Evolutionary conservation across 2,113 vertebrate genomes (phyloP), one percentile per base, ranked within the genome.

Genomic region (Dasyurus viverrinus): DNA sequence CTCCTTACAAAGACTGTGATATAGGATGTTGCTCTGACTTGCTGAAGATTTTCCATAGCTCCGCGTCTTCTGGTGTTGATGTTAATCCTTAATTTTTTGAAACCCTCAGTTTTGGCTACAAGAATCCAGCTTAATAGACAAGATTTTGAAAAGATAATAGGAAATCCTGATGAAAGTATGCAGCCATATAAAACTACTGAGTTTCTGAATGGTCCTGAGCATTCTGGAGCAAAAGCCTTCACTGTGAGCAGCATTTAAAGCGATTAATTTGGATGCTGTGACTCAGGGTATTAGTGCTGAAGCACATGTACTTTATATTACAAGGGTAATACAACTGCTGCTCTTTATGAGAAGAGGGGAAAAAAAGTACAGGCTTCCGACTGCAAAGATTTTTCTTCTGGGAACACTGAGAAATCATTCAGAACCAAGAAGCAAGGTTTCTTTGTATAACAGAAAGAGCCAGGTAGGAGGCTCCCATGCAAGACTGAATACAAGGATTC

Each of bases 181-280:
- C 89, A 95, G 89, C 3, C 30, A 5, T 36, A 68, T 93, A 95
- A 95, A 95, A 68, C 0, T 1, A 89, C 53, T 27, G 84, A 53
- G 94, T 89, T 94, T 84, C 90, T 84, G 19, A 93, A 76, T 42
- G 91, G 92, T 30, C 0, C 2, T 55, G 93, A 92, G 91, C 91
- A 89, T 92, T 95, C 95, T 93, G 3, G 14, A 94, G 92, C 93
- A 92, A 95, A 96, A 90, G 54, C 50, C 53, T 94, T 97, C 68
- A 84, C 25, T 36, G 54, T 11, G 91, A 96, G 89, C 8, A 55
- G n/a, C 54, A 68, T 95, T 96, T 95, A 95, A 91, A 96, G 55
- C 54, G 90, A 95, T 90, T 93, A 50, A 89, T 90, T 47, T 91
- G 89, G 53, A 91, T 96, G 93, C 93, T 52, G 42, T 54, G 91